phyloP scores from a whole-genome alignment of 2,113 vertebrate genomes.

The Lycocorax pyrrhopterus region DNA sequence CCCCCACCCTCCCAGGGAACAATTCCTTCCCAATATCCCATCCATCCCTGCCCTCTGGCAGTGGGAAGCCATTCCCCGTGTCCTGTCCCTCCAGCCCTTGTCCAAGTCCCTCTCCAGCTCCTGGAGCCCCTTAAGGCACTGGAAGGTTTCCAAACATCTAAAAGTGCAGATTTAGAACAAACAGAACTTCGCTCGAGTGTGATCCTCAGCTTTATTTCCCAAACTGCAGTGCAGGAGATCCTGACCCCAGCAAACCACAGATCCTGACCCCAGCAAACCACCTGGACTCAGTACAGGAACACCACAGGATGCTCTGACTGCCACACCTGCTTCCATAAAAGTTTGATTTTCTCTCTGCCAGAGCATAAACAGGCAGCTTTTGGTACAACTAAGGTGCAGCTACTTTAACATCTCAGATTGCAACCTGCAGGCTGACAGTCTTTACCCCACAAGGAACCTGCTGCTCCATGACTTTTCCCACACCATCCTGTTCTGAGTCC shows the following conservation, averaged over 20 bases:
- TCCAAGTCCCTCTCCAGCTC: neutral
- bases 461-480: neutral
- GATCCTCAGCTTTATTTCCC: neutral
- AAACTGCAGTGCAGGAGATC: neutral
- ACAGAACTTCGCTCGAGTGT: fast-evolving
- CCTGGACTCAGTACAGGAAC: neutral
- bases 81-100: neutral
- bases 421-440: neutral
- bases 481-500: fast-evolving
- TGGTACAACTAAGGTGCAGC: neutral
- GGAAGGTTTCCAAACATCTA: neutral
- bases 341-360: neutral
- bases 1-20: fast-evolving
- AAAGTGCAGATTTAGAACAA: neutral
- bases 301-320: neutral
- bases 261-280: neutral
- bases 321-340: neutral
- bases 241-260: neutral
- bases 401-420: fast-evolving
- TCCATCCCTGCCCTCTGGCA: fast-evolving
- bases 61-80: neutral
- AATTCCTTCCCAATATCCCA: neutral
- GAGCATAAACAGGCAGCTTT: neutral
- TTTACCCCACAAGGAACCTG: neutral
- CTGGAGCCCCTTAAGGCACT: neutral